Conservation (phyloP, 1,140 invertebrate genomes). For the Euschistus heros region DNA sequence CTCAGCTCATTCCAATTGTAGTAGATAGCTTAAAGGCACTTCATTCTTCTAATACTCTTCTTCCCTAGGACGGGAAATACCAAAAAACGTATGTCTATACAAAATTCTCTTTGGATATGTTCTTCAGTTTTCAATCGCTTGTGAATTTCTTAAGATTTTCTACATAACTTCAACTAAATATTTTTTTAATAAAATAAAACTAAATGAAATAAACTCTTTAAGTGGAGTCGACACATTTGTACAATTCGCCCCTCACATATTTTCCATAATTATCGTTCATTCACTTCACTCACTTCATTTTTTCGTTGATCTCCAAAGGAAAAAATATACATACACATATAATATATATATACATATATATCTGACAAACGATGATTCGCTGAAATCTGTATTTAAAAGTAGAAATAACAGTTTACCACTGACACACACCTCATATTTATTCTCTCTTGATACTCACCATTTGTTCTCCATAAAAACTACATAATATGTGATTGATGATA, state of each 20-base stretch:
- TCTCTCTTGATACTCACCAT: slow-evolving; percentile 12
- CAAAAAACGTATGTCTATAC: background rate
- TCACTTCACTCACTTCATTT: slow-evolving; percentile 5
- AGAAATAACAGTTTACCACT: background rate
- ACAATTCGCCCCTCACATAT: slow-evolving; percentile 12
- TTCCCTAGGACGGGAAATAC: background rate
- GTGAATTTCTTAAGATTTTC: background rate
- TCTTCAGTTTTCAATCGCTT: background rate
- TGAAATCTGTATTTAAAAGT: background rate
- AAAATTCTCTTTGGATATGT: slow-evolving; percentile 13
- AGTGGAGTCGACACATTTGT: slow-evolving; percentile 10
- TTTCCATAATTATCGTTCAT: slow-evolving; percentile 3
- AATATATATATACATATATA: background rate
- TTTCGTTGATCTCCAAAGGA: slow-evolving; percentile 9
- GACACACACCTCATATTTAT: slow-evolving; percentile 10
- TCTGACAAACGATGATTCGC: background rate
- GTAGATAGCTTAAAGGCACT: slow-evolving; percentile 11
- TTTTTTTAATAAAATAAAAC: slow-evolving; percentile 1
- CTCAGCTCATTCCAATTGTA: background rate
- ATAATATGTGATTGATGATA: background rate
- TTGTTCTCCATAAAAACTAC: slow-evolving; percentile 5
- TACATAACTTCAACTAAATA: background rate
- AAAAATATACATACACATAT: background rate
- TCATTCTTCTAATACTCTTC: background rate
- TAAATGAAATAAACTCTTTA: background rate